Base-by-base conservation (phyloP, 2,797 vertebrate genomes). In the Anas bahamensis region DNA sequence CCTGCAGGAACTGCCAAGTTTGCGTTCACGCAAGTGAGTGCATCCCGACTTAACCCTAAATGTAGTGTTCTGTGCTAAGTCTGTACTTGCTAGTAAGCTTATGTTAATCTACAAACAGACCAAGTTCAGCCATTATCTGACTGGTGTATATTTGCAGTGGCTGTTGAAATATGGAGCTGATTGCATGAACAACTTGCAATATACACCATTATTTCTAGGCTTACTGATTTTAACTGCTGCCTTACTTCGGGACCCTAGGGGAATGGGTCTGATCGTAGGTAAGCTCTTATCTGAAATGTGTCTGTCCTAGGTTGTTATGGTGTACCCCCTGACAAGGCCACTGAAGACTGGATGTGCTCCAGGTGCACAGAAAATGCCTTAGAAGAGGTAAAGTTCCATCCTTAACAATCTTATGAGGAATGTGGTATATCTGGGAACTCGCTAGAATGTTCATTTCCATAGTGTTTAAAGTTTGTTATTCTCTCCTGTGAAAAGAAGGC, bases 1-100 rank as follows among this genome's bases (percentile, higher is more conserved):
- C 98, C 95, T 99, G 99, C 96, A 98, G 98, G 92, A 98, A 98
- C 92, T 99, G 99, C 98, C 98, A 97, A 6, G 99, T 99, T 88
- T 98, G 99, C 4, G 99, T 99, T 28, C 99, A 99, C 48, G 98
- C 98, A 19, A 99, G 99, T 99, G 98, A 99, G 99, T 96, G 33
- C 53, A 15, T 41, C 41, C 33, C 26, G 42, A 17, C 33, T 42
- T 75, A 39, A 48, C 29, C 31, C 22, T 37, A 1, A 24, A 39
- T 26, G 33, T 33, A 1, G 3, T 53, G 37, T 70, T 82, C 28
- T 7, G 0, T 61, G 5, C 31, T 29, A 52, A 82, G 60, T 48
- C 63, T 70, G 35, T 41, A 12, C 19, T 3, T 64, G 26, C 17
- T 11, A 60, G 42, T 39, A 73, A 37, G 26, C 64, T 13, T 85